These are phyloP conservation scores for Poecilia gillii DNA, from an alignment of 2,797 vertebrate genomes.

Conservation along the genomic window DNA sequence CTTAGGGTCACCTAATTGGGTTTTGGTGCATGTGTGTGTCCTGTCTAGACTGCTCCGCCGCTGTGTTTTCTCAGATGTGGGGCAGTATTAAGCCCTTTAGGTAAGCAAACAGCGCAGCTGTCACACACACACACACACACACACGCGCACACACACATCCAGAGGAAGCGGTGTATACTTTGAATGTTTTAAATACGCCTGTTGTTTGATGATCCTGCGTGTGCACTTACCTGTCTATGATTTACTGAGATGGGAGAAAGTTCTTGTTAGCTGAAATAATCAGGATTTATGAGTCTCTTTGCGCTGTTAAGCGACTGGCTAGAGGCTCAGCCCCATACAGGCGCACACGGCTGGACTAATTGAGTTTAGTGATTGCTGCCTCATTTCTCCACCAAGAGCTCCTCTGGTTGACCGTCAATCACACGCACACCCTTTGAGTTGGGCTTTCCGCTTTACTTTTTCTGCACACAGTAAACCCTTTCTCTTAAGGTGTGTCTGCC, in stretches of 20 bases:
- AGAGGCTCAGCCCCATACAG: constrained; percentile 45
- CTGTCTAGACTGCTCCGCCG: constrained; percentile 48
- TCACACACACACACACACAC: neutral
- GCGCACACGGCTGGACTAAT: constrained; percentile 57
- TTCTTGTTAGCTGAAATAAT: constrained; percentile 72
- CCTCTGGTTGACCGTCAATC: constrained; percentile 52
- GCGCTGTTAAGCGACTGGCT: constrained; percentile 51
- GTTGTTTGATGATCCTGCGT: neutral
- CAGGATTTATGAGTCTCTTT: constrained; percentile 72
- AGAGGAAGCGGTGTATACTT: neutral
- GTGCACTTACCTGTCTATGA: constrained; percentile 53
- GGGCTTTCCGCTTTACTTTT: constrained; percentile 9
- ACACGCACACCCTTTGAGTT: constrained; percentile 30
- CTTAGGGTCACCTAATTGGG: constrained; percentile 62
- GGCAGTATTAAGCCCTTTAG: constrained; percentile 34
- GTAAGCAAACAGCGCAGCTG: constrained; percentile 47
- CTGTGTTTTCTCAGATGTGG: constrained; percentile 71
- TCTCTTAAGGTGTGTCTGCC: constrained; percentile 2
- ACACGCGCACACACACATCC: neutral
- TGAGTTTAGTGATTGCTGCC: constrained; percentile 73
- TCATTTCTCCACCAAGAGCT: constrained; percentile 60
- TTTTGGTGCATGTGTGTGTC: constrained; percentile 51
- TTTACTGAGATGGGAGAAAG: constrained; percentile 57
- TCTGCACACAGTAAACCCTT: constrained; percentile 13
- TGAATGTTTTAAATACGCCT: neutral